These are phyloP conservation scores for Dicentrarchus labrax DNA, from an alignment of 2,113 vertebrate species.

Conservation along the genomic window DNA sequence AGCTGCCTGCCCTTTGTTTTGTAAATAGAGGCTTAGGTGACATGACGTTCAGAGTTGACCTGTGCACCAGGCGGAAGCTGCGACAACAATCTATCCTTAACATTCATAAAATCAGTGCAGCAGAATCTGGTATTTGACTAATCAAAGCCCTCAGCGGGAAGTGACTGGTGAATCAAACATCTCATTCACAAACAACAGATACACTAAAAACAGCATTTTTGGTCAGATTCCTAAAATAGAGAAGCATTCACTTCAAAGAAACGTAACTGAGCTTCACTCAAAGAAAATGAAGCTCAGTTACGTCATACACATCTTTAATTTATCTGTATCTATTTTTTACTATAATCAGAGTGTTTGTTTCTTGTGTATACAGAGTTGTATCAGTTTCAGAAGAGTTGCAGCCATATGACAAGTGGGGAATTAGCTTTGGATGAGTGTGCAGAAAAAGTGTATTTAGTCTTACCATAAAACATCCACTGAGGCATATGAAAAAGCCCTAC, in stretches of 20 bases:
- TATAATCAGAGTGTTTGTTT: background rate
- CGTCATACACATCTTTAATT: slow-evolving; percentile 20
- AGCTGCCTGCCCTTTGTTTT: slow-evolving; percentile 47
- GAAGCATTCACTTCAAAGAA: slow-evolving; percentile 2
- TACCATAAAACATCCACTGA: background rate
- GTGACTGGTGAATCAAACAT: slow-evolving; percentile 10
- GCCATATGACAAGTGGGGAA: background rate
- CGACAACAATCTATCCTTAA: background rate
- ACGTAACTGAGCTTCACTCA: background rate
- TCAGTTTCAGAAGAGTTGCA: background rate
- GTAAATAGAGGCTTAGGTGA: slow-evolving; percentile 46
- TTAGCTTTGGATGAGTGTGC: slow-evolving; percentile 14
- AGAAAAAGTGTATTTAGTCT: background rate
- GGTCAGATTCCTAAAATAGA: slow-evolving; percentile 53
- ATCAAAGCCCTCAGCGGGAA: slow-evolving; percentile 8
- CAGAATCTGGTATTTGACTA: background rate
- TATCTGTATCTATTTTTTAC: slow-evolving; percentile 50
- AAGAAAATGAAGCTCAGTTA: slow-evolving; percentile 10
- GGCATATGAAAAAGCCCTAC: background rate
- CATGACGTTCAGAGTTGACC: slow-evolving; percentile 24
- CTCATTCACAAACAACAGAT: slow-evolving; percentile 46
- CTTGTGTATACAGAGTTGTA: background rate
- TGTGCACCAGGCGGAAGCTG: slow-evolving; percentile 6
- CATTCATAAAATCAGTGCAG: background rate
- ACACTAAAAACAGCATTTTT: slow-evolving; percentile 43